Evolutionary conservation across 2,113 vertebrate genomes (phyloP).

Genomic region (Regulus satrapa): DNA sequence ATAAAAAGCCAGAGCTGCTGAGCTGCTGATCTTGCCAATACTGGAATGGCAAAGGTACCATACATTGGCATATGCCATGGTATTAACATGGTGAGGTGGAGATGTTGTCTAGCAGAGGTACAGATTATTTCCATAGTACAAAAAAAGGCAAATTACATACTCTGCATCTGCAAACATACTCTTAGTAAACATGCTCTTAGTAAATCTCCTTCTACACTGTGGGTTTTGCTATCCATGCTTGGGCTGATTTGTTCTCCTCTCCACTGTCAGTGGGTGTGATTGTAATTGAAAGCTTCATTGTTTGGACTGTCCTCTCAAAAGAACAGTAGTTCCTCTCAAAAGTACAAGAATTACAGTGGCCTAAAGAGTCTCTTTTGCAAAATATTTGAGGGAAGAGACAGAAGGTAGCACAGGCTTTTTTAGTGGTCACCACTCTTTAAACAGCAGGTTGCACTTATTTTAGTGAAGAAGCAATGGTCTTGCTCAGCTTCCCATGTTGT

Average conservation of each 20-base stretch:
- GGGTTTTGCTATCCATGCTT: neutral
- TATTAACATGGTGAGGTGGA: neutral
- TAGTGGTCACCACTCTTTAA: no score
- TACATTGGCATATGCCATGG: rapidly evolving
- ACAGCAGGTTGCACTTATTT: neutral
- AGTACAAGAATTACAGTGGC: neutral
- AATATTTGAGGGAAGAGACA: neutral
- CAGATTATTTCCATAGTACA: neutral
- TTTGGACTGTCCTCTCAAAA: neutral
- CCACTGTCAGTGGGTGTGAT: neutral
- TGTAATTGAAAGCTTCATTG: neutral
- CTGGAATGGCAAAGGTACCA: neutral
- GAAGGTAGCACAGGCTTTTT: neutral
- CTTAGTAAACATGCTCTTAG: neutral
- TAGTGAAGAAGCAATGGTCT: neutral
- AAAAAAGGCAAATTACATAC: neutral
- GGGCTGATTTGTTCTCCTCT: neutral
- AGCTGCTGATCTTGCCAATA: neutral
- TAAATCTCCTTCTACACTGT: neutral
- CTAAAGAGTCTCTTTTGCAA: neutral
- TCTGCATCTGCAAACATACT: neutral
- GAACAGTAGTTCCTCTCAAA: neutral
- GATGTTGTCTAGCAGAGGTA: neutral
- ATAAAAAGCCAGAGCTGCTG: neutral
- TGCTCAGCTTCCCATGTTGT: neutral